Base-by-base conservation (phyloP, 2,797 vertebrate genomes). In the Todus mexicanus region DNA sequence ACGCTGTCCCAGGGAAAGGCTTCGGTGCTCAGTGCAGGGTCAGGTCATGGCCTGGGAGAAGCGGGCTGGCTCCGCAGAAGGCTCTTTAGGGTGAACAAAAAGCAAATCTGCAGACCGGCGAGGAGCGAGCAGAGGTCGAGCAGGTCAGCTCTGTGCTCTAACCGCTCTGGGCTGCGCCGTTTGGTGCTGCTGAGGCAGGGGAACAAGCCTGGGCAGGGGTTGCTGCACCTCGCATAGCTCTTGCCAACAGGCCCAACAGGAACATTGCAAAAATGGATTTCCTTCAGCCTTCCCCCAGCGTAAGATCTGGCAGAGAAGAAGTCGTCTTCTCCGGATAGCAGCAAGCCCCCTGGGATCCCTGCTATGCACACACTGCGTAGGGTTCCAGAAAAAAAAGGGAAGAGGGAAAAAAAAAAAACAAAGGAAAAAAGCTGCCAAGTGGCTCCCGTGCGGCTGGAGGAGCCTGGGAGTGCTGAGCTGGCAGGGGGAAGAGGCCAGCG, bases 1-100 rank as follows among this genome's bases (percentile, higher is more conserved):
- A 68, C 1, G 2, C 3, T 0, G 0, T 23, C 84, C 37, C 20
- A 59, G 57, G 48, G 47, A 73, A 73, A 66, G 37, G 68, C n/a
- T 53, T 47, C 29, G 37, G 78, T 1, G 3, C 37, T 60, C 4
- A 1, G 4, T 25, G 71, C 43, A 45, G 80, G 6, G 1, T 42
- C 77, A 83, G 80, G 80, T 71, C 80, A 61, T 0, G 11, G 63
- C 54, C 65, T 6, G 0, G 38, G 35, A 60, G 35, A 31, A 65
- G 37, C 1, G 0, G 26, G 0, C 37, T 65, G 80, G n/a, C 45
- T 45, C 1, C 0, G 42, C 65, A 69, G 38, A 27, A 83, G 53
- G 65, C 35, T 75, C 50, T 77, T 25, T 17, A 14, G 35, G 47
- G n/a, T 61, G 70, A 92, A 81, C 27, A 72, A 91, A 72, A 84